phyloP scores from a whole-genome alignment of 2,113 vertebrate genomes.

The Engraulis encrasicolus region DNA sequence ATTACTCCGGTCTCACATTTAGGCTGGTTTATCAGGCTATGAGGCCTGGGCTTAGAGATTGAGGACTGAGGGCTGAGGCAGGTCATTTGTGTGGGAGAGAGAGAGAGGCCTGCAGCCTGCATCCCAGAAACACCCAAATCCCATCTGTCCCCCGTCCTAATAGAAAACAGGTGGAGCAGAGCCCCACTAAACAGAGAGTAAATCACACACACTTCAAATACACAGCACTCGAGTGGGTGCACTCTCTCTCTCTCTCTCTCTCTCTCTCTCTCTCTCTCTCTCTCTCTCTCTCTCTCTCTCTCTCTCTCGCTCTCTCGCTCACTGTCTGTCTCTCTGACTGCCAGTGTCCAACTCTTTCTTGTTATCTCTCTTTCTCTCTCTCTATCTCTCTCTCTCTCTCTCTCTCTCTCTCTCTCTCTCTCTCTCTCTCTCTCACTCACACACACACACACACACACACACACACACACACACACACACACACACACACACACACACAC shows the following conservation, averaged over 20 bases:
- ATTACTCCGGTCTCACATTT: too few relatives aligned
- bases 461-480: background rate
- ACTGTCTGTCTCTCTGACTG: too few relatives aligned
- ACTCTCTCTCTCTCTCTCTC: too few relatives aligned
- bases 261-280: too few relatives aligned
- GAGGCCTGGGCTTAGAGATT: background rate
- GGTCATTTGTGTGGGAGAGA: constrained; percentile 58
- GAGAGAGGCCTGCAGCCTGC: constrained; percentile 52
- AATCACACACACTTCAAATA: constrained; percentile 47
- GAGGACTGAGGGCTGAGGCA: constrained; percentile 12
- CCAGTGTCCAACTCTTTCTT: too few relatives aligned
- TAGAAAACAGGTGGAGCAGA: constrained; percentile 67
- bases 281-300: too few relatives aligned
- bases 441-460: background rate
- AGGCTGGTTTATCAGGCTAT: too few relatives aligned
- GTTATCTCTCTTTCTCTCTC: too few relatives aligned
- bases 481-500: constrained; percentile 7
- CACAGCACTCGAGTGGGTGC: background rate
- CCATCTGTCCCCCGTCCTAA: constrained; percentile 63
- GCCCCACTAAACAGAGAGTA: constrained; percentile 43
- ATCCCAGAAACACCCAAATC: constrained; percentile 58
- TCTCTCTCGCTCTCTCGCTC: too few relatives aligned
- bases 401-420: too few relatives aligned
- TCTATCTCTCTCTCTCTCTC: too few relatives aligned
- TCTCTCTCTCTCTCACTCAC: too few relatives aligned